Evolutionary conservation across 2,888 invertebrate genomes (phyloP).

Genomic region (Ariolimax columbianus): DNA sequence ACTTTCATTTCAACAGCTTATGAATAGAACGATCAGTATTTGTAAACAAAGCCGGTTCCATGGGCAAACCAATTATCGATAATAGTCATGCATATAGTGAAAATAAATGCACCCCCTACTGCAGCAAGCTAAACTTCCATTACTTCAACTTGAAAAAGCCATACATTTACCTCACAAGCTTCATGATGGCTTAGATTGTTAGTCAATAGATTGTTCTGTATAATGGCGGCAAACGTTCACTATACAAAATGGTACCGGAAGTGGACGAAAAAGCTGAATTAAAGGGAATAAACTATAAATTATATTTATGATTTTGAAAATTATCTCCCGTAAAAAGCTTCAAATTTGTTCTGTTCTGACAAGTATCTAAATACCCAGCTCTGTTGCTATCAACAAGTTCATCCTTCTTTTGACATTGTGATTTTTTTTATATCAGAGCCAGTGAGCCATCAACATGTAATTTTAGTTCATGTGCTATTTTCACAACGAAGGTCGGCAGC

Average conservation of each 20-base stretch:
- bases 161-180: constrained; percentile 61
- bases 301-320: background rate
- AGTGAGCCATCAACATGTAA: too few relatives aligned
- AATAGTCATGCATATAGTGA: background rate
- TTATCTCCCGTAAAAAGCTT: background rate
- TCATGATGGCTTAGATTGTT: constrained; percentile 64
- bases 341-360: too few relatives aligned
- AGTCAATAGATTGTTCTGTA: background rate
- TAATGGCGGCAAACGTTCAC: constrained; percentile 40
- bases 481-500: too few relatives aligned
- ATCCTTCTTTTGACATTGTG: too few relatives aligned
- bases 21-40: background rate
- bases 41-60: background rate
- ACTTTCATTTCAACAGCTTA: too few relatives aligned
- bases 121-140: background rate
- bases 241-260: constrained; percentile 26
- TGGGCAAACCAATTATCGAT: constrained; percentile 28
- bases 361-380: too few relatives aligned
- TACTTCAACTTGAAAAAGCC: background rate
- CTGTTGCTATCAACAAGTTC: too few relatives aligned
- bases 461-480: too few relatives aligned
- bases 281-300: background rate
- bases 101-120: background rate
- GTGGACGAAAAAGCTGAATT: background rate
- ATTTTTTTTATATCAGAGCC: too few relatives aligned